These are phyloP conservation scores for Olivierus martensii DNA, from an alignment of 1,140 invertebrate genomes.

Conservation along the genomic window DNA sequence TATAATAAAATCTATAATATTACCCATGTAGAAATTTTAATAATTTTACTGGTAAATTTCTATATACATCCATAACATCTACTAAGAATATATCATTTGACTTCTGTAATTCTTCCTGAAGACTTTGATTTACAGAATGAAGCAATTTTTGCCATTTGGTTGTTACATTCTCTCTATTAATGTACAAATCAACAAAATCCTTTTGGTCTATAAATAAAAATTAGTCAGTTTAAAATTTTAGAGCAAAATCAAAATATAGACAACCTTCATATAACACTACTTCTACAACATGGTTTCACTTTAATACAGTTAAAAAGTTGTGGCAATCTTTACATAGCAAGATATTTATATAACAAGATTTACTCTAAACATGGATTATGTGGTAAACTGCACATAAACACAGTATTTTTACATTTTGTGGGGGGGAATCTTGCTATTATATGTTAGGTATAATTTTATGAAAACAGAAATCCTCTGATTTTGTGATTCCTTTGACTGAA, in stretches of 20 bases:
- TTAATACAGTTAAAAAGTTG: no score
- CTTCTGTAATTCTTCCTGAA: conserved; percentile 3
- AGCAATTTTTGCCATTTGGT: conserved; percentile 5
- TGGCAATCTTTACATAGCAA: no score
- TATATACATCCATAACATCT: conserved; percentile 14
- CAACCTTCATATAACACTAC: no score
- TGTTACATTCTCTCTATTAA: neutral
- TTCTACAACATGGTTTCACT: no score
- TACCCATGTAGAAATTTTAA: conserved; percentile 13
- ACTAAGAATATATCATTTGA: conserved; percentile 16
- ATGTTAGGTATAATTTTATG: no score
- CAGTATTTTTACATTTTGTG: no score
- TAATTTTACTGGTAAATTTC: conserved; percentile 17
- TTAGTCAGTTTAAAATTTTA: neutral
- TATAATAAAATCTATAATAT: neutral
- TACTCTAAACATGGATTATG: no score
- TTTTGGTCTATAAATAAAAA: neutral
- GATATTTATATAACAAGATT: no score
- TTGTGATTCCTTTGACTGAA: no score
- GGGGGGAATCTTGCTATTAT: no score
- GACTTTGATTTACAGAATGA: neutral
- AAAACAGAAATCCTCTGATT: no score
- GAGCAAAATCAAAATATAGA: neutral
- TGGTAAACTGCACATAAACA: no score
- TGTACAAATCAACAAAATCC: neutral